Evolutionary conservation across 2,888 invertebrate species (phyloP), one percentile per base, ranked within the genome.

Genomic region (Drosophila borealis): DNA sequence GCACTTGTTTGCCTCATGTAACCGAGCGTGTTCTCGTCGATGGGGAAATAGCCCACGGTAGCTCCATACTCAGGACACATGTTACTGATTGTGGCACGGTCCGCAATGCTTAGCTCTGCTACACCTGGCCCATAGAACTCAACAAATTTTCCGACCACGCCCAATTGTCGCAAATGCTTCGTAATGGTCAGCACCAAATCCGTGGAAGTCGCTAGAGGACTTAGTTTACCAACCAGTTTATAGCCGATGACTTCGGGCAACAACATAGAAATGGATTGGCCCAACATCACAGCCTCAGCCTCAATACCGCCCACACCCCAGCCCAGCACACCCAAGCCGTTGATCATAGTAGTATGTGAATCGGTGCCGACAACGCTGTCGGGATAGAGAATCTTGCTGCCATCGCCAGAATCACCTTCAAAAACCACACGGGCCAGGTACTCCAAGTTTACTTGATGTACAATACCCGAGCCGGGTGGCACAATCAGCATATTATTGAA

Each of bases 11-110:
- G 97, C 59, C 93, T 93, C 41, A 99, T 94, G 90, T 99, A 99
- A n/a, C 93, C 93, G 49, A 99, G 93, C 33, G 97, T 97, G 34
- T 94, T 93, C 33, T 94, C 92, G 93, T 99, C 99, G 0, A 98
- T 96, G 0, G 99, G 98, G 93, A 99, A 99, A 93, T 96, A 98
- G 0, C 97, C 98, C 71, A 98, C 96, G 0, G 99, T 99, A 14
- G 99, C 99, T 0, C 99, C 99, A 91, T 99, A 99, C 92, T 98
- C 98, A 0, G 99, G 99, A 90, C 98, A 98, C 99, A 99, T 99
- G 93, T 99, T 99, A 78, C 98, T 97, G 59, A 99, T 98, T 0
- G 99, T 99, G 0, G 99, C 98, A 46, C 99, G 94, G 93, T 99
- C 99, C 0, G 99, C 99, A 70, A 99, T 98, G 60, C 98, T 98